Conservation (phyloP, 2,888 invertebrate species). For the Drosophila yooni region DNA sequence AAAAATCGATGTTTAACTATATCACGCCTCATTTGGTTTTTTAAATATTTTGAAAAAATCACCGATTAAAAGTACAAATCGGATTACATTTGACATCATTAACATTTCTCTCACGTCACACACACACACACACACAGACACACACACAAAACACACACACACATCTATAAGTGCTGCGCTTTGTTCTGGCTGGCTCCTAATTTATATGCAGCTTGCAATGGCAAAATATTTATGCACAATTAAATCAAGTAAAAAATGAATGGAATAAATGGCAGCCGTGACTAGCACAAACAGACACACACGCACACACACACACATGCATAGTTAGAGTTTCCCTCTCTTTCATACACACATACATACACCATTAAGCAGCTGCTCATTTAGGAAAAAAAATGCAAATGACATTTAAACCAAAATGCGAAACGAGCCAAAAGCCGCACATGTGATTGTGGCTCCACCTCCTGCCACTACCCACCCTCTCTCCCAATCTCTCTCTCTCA, state of each 20-base stretch:
- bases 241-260: conserved; percentile 77
- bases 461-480: background rate
- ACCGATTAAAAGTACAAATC: conserved; percentile 37
- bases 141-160: conserved; percentile 8
- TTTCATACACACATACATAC: conserved; percentile 17
- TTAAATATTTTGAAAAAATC: conserved; percentile 16
- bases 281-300: conserved; percentile 8
- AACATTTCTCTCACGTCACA: conserved; percentile 30
- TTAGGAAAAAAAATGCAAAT: conserved; percentile 69
- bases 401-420: conserved; percentile 66
- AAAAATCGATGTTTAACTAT: background rate
- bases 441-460: conserved; percentile 36
- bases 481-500: background rate
- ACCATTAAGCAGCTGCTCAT: conserved; percentile 59
- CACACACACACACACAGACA: conserved; percentile 7
- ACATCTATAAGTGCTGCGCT: conserved; percentile 16
- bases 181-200: conserved; percentile 49
- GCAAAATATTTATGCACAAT: conserved; percentile 81
- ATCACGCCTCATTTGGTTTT: conserved; percentile 29
- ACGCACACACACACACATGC: background rate
- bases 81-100: conserved; percentile 46
- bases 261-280: conserved; percentile 63
- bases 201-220: conserved; percentile 73
- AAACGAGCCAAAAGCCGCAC: conserved; percentile 42
- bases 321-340: background rate